Percentiles rank a stretch among this genome's conserved stretches.
Conservation (phyloP, 1,140 invertebrate genomes). For the Notospermus geniculatus region DNA sequence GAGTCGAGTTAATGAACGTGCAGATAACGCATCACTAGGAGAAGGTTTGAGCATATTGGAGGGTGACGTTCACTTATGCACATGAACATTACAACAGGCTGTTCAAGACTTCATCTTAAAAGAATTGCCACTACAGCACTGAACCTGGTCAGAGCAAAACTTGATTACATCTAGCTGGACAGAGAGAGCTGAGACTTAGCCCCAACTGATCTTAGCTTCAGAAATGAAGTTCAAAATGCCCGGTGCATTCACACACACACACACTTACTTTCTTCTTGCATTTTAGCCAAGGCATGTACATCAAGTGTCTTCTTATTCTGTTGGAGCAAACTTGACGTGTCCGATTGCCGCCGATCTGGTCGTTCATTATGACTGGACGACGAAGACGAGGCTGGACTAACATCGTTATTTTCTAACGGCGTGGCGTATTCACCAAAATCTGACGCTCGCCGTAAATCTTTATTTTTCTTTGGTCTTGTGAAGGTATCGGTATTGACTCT, state of each 20-base stretch:
- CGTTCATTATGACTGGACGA: background rate
- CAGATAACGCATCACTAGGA: background rate
- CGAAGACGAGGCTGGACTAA: background rate
- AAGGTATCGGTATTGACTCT: conserved; percentile 52
- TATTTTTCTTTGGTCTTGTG: conserved; percentile 48
- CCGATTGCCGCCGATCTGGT: background rate
- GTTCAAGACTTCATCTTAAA: too few species aligned
- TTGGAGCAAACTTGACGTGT: conserved; percentile 4
- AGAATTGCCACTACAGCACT: too few species aligned
- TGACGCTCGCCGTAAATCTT: conserved; percentile 18
- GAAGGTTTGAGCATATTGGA: too few species aligned
- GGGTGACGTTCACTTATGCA: too few species aligned
- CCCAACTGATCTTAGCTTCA: too few species aligned
- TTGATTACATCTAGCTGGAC: too few species aligned
- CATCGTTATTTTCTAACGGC: background rate
- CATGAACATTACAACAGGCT: too few species aligned
- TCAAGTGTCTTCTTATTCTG: conserved; percentile 31
- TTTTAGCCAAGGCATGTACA: conserved; percentile 42
- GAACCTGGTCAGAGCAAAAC: too few species aligned
- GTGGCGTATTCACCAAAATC: conserved; percentile 1
- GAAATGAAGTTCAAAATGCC: too few species aligned
- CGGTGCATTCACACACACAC: too few species aligned
- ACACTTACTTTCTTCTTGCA: conserved; percentile 49
- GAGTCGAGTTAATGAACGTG: conserved; percentile 2
- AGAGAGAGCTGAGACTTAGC: too few species aligned